A percentile compares a stretch with the other conserved stretches of the same genome.
phyloP scores from a whole-genome alignment of 2,888 invertebrate species.

The Cantharis lateralis region DNA sequence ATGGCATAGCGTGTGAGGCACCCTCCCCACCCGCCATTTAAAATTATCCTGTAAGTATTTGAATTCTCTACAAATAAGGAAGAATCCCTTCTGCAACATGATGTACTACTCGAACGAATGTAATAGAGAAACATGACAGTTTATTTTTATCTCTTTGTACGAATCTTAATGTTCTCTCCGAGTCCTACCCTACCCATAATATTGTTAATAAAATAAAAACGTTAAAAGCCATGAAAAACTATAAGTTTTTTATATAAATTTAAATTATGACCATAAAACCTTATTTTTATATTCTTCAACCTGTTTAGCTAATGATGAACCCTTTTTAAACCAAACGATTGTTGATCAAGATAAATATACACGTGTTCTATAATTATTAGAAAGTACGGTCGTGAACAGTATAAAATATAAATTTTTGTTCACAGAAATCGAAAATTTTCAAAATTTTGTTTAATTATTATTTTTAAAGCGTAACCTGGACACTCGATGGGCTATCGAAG shows the following conservation, averaged over 20 bases:
- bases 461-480: no score
- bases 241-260: neutral
- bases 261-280: neutral
- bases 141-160: neutral
- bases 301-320: neutral
- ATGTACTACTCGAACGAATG: neutral
- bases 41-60: neutral
- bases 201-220: neutral
- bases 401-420: neutral
- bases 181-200: neutral
- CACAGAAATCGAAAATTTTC: neutral
- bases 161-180: neutral
- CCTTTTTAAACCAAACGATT: neutral
- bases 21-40: neutral
- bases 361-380: neutral
- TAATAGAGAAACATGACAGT: neutral
- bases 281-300: neutral
- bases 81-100: neutral
- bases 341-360: neutral
- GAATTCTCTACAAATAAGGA: neutral
- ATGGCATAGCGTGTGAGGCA: neutral
- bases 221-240: neutral
- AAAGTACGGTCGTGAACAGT: neutral
- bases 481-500: no score
- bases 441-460: neutral